These are phyloP conservation scores for Petrocephalus microphthalmus DNA, from an alignment of 2,113 vertebrate species.

Conservation along the genomic window DNA sequence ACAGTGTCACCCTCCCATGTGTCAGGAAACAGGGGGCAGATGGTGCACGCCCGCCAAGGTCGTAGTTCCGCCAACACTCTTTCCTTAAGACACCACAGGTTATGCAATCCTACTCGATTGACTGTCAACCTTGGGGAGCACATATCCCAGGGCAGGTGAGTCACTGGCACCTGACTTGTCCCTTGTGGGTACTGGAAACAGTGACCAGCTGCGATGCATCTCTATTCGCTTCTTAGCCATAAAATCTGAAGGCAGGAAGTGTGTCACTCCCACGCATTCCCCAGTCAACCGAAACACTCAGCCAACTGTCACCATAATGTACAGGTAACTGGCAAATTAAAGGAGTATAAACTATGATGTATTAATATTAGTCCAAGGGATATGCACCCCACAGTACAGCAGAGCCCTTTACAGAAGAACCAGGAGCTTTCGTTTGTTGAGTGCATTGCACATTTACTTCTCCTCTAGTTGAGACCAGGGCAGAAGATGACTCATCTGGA, in stretches of 20 bases:
- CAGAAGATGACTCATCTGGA: background rate
- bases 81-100: background rate
- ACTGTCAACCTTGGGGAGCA: background rate
- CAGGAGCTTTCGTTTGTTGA: background rate
- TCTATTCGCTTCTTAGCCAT: background rate
- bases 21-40: slow-evolving; percentile 9
- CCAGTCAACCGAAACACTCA: background rate
- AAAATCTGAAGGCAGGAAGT: background rate
- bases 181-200: background rate
- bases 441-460: background rate
- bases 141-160: background rate
- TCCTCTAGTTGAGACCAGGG: background rate
- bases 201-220: background rate
- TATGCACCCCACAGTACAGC: background rate
- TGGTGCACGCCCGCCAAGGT: background rate
- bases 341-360: background rate
- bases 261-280: background rate
- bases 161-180: background rate
- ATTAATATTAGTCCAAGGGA: background rate
- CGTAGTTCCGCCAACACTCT: background rate
- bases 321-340: background rate
- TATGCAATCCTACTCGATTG: background rate
- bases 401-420: background rate
- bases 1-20: background rate
- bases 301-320: background rate